A percentile compares a stretch with the other conserved stretches of the same genome.
phyloP scores from a whole-genome alignment of 92 coral and sea anemone species.

The Parazoanthus darwini region DNA sequence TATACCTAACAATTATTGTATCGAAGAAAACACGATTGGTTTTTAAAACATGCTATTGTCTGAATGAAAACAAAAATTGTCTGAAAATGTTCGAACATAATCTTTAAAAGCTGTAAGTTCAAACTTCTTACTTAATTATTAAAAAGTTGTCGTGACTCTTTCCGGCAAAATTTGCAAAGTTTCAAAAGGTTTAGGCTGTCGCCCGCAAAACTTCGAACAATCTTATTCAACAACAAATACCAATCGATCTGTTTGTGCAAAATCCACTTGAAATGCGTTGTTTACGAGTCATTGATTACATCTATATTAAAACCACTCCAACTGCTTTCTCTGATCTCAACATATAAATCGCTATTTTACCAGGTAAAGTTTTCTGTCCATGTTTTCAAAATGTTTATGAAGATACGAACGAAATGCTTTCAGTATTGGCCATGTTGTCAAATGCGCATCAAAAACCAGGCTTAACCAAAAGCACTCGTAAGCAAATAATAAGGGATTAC shows the following conservation, averaged over 20 bases:
- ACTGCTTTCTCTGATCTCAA: not conserved
- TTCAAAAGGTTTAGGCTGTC: not conserved
- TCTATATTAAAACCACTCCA: not conserved
- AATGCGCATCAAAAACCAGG: not conserved
- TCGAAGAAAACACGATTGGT: not conserved
- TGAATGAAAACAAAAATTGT: not conserved
- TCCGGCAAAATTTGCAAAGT: not conserved
- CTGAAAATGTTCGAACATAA: not conserved
- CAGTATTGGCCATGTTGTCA: too few species aligned
- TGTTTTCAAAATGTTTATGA: too few species aligned
- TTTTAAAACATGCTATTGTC: not conserved
- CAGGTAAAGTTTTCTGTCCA: not conserved
- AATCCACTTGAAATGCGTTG: conserved; percentile 13
- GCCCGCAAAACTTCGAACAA: not conserved
- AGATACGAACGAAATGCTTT: not conserved
- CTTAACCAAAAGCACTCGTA: conserved; percentile 7
- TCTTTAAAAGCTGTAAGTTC: not conserved
- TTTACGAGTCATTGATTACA: conserved; percentile 13
- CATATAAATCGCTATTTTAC: not conserved
- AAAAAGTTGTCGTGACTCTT: not conserved
- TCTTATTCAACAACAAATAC: not conserved
- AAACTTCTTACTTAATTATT: not conserved
- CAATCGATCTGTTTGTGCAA: not conserved
- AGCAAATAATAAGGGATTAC: conserved; percentile 13
- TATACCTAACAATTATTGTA: not conserved